phyloP scores from a whole-genome alignment of 2,888 invertebrate species.

The Brachypalpus laphriformis region DNA sequence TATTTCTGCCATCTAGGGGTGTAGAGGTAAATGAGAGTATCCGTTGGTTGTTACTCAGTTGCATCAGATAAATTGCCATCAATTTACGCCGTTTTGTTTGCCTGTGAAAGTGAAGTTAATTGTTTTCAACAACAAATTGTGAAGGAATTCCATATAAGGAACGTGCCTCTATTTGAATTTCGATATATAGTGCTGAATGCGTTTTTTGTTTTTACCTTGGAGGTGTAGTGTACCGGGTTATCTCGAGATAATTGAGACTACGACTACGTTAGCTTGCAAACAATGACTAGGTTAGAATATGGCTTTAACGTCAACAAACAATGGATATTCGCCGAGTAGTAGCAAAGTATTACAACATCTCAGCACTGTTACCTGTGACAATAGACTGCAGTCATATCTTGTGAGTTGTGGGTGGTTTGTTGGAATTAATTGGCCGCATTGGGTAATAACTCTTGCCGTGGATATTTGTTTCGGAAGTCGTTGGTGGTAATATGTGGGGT shows the following conservation, averaged over 20 bases:
- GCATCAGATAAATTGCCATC: constrained; percentile 25
- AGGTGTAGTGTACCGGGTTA: background rate
- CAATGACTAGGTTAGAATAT: background rate
- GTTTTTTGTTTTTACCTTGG: background rate
- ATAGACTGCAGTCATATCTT: background rate
- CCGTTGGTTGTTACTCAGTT: background rate
- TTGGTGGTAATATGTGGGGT: too few species aligned
- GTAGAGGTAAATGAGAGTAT: constrained; percentile 9
- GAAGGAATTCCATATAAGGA: background rate
- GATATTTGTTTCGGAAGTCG: background rate
- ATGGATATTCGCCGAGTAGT: background rate
- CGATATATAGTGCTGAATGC: background rate
- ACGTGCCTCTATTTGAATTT: constrained; percentile 19
- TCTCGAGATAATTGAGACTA: background rate
- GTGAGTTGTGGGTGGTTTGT: background rate
- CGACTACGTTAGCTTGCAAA: background rate
- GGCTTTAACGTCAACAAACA: background rate
- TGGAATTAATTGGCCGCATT: background rate
- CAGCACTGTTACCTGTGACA: background rate
- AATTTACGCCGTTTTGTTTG: constrained; percentile 18
- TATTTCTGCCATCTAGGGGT: background rate
- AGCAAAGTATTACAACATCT: background rate
- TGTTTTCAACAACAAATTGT: background rate
- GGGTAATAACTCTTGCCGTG: too few species aligned
- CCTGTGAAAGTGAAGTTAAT: background rate